Conservation (phyloP, 2,113 vertebrate species). For the Prochilodus magdalenae region DNA sequence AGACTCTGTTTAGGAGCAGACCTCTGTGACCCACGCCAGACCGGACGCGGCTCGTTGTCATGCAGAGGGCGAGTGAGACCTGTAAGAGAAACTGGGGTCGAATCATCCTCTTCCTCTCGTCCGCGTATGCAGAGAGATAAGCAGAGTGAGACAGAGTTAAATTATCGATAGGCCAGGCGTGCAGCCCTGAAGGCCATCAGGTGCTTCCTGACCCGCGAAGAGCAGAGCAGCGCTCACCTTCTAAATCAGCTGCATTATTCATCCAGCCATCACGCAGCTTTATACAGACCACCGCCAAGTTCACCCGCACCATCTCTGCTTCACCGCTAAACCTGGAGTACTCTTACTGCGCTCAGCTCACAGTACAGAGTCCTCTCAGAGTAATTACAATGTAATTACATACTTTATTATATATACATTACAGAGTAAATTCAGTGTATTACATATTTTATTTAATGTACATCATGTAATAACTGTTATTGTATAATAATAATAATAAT, state of each 20-base stretch:
- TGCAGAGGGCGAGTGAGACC: not conserved
- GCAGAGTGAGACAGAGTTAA: constrained; percentile 16
- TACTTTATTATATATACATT: too few relatives aligned
- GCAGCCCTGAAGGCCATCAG: constrained; percentile 19
- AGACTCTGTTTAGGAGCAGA: too few relatives aligned
- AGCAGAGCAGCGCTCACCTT: constrained; percentile 2
- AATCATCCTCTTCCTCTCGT: constrained; percentile 11
- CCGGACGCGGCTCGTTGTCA: not conserved
- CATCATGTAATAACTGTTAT: too few relatives aligned
- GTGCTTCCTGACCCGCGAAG: not conserved
- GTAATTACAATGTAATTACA: too few relatives aligned
- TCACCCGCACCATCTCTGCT: too few relatives aligned
- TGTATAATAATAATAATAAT: too few relatives aligned
- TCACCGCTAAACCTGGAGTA: too few relatives aligned
- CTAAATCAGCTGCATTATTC: constrained; percentile 33
- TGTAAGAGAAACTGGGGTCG: not conserved
- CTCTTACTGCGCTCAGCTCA: too few relatives aligned
- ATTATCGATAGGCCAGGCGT: not conserved
- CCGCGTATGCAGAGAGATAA: constrained; percentile 9
- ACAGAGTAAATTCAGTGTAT: too few relatives aligned
- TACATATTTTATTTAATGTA: too few relatives aligned
- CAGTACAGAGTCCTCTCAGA: too few relatives aligned
- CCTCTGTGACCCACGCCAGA: not conserved
- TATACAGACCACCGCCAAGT: not conserved
- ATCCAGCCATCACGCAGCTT: constrained; percentile 6